phyloP scores from a whole-genome alignment of 2,888 invertebrate genomes.

The Dolichomitus sp. region DNA sequence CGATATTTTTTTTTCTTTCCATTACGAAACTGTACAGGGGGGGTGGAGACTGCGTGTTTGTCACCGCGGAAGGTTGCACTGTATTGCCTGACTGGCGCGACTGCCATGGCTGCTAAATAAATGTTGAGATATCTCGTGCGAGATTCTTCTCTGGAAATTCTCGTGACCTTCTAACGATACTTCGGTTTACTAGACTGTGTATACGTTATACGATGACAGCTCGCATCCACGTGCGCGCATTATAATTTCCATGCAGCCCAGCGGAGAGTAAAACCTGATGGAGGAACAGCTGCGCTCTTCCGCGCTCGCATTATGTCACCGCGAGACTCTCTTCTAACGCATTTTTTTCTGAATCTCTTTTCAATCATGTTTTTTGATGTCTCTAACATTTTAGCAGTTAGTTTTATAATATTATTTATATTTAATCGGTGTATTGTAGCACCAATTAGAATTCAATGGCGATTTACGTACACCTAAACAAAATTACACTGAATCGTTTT shows the following conservation, averaged over 20 bases:
- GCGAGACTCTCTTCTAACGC: neutral
- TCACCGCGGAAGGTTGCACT: constrained; percentile 13
- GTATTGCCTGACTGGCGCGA: neutral
- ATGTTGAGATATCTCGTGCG: neutral
- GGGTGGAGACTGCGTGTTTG: constrained; percentile 15
- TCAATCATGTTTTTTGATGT: neutral
- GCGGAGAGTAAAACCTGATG: constrained; percentile 19
- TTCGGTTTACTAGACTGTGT: constrained; percentile 8
- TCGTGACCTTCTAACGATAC: constrained; percentile 2
- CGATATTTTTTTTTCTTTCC: neutral
- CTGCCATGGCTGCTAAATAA: constrained; percentile 19
- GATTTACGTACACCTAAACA: too few species aligned
- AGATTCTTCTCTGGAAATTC: neutral
- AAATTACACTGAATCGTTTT: too few species aligned
- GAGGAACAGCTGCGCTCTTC: constrained; percentile 31
- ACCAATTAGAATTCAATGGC: too few species aligned
- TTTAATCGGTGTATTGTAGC: too few species aligned
- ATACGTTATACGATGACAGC: constrained; percentile 39
- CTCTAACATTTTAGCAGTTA: neutral
- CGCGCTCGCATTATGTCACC: constrained; percentile 7
- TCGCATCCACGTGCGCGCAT: constrained; percentile 60
- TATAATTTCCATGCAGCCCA: constrained; percentile 51
- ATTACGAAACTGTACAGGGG: neutral
- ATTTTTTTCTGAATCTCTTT: neutral
- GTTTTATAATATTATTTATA: neutral